Conservation (phyloP, 2,113 vertebrate genomes). For the Aspiorhynchus laticeps region DNA sequence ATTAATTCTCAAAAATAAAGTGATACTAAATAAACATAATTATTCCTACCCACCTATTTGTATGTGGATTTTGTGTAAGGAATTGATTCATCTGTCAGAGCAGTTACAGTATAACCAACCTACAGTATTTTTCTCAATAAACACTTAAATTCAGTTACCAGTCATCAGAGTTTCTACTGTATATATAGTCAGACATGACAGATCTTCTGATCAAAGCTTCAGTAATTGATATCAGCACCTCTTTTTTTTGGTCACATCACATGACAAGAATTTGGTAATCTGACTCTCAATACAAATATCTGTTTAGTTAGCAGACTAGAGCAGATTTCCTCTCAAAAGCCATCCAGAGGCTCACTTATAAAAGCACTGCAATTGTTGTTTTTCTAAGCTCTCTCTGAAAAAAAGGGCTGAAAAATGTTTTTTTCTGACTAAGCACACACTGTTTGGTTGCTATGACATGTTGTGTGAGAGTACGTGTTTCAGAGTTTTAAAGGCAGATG, state of each 20-base stretch:
- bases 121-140: not conserved
- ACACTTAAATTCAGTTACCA: not conserved
- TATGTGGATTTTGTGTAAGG: not conserved
- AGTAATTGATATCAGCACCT: not conserved
- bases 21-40: not conserved
- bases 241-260: not conserved
- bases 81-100: too few relatives aligned
- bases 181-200: not conserved
- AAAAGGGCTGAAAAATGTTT: not conserved
- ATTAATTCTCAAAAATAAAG: not conserved
- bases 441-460: not conserved
- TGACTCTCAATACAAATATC: not conserved
- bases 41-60: not conserved
- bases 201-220: not conserved
- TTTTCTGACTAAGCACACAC: not conserved
- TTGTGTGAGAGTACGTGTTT: not conserved
- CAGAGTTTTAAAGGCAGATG: conserved; percentile 30
- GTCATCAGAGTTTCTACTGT: not conserved
- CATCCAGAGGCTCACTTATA: too few relatives aligned
- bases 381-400: not conserved
- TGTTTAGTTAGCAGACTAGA: not conserved
- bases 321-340: not conserved
- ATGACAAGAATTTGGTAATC: not conserved
- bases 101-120: not conserved
- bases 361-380: not conserved